A percentile compares a stretch with the other conserved stretches of the same genome.
Conservation (phyloP, 2,888 invertebrate genomes). For the Pristionchus mayeri region DNA sequence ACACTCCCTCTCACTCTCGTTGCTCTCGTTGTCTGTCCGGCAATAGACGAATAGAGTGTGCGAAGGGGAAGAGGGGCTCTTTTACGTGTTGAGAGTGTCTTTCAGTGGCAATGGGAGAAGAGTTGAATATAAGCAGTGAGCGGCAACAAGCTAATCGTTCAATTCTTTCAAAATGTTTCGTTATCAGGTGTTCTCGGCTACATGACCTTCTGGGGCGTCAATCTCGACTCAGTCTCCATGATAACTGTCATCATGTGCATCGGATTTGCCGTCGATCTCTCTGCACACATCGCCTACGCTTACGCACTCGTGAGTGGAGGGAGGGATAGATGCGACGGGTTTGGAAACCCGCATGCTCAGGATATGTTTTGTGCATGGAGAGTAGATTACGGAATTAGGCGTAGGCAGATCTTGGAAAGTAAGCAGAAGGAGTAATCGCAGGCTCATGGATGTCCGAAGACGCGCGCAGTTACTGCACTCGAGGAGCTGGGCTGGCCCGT, state of each 20-base stretch:
- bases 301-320: constrained; percentile 55
- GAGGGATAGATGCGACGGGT: not conserved
- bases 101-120: too few relatives aligned
- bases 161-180: not conserved
- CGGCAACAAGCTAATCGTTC: too few relatives aligned
- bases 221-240: constrained; percentile 88
- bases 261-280: constrained; percentile 87
- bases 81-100: too few relatives aligned
- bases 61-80: too few relatives aligned
- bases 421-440: not conserved
- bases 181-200: constrained; percentile 74
- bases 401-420: too few relatives aligned
- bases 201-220: constrained; percentile 80
- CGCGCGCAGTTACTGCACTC: constrained; percentile 87
- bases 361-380: not conserved
- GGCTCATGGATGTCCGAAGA: constrained; percentile 40
- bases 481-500: constrained; percentile 92
- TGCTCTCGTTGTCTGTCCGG: too few relatives aligned
- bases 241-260: constrained; percentile 96
- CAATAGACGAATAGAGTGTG: too few relatives aligned
- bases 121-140: too few relatives aligned
- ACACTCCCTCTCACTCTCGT: too few relatives aligned
- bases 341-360: not conserved
- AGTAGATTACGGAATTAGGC: too few relatives aligned
- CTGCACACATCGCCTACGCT: constrained; percentile 68